Base-by-base conservation (phyloP, 2,797 vertebrate genomes). In the Channallabes apus region DNA sequence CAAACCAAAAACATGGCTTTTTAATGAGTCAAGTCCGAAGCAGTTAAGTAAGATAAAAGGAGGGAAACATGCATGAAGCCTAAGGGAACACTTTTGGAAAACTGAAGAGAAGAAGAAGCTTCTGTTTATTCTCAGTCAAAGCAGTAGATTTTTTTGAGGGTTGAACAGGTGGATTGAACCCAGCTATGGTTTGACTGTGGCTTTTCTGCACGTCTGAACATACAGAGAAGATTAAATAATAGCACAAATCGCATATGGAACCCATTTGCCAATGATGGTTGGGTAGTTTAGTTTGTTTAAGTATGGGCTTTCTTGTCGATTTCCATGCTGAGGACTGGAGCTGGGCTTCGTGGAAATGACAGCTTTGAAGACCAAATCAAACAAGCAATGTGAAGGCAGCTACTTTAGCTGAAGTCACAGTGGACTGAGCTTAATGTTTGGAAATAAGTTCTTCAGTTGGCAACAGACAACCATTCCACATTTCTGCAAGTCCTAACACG, bases 191-290 rank as follows among this genome's bases (percentile, higher is more conserved):
- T 82, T 80, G 15, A 68, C 72, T 83, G 79, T n/a, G 67, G 15
- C 27, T 85, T 41, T 75, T 78, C 32, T 80, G 54, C 9, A 67
- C 9, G 46, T 91, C 84, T 75, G 79, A 77, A 88, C 79, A 84
- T 29, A 84, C 51, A 86, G 6, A 85, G 69, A 85, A 61, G 69
- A 88, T 80, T 90, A 84, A 90, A 92, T 82, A 35, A 84, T 41
- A 72, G 72, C 91, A 71, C 75, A 58, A 78, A 35, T 58, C 65
- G 76, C 88, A 89, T 86, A 80, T 89, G 88, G 88, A 87, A 89
- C 59, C 80, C 20, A 89, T 89, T 82, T 82, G 62, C 32, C 24
- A 38, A 75, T 88, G 80, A 87, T 84, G 88, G 87, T 83, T 58
- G 69, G 62, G 15, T 77, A 82, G 82, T 41, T 82, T 64, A 68